Evolutionary conservation across 2,888 invertebrate genomes (phyloP).

Genomic region (Beris chalybata): DNA sequence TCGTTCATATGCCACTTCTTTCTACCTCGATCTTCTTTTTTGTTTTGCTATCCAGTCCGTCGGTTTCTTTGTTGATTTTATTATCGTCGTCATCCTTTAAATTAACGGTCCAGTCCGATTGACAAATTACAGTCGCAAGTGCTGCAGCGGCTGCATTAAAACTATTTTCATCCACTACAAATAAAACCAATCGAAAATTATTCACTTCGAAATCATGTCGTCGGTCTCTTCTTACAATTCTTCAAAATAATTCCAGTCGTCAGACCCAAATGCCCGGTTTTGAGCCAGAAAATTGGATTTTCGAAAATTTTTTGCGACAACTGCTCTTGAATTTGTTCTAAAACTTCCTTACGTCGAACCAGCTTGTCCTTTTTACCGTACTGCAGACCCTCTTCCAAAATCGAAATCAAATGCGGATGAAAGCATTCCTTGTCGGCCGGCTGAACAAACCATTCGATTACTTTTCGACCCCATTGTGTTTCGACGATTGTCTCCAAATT

Average conservation of each 20-base stretch:
- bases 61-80: constrained; percentile 35
- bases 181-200: constrained; percentile 14
- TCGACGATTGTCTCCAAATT: constrained; percentile 69
- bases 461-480: constrained; percentile 82
- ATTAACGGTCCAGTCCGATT: constrained; percentile 61
- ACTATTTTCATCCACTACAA: constrained; percentile 51
- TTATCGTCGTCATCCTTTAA: constrained; percentile 41
- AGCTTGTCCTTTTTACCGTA: constrained; percentile 74
- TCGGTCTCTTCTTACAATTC: constrained; percentile 58
- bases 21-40: constrained; percentile 21
- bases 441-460: constrained; percentile 83
- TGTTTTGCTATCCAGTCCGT: constrained; percentile 37
- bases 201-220: background rate
- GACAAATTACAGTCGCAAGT: constrained; percentile 56
- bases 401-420: constrained; percentile 76
- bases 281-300: constrained; percentile 70
- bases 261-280: constrained; percentile 66
- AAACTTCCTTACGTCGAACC: constrained; percentile 68
- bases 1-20: background rate
- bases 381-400: constrained; percentile 73
- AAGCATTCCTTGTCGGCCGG: constrained; percentile 80
- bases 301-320: constrained; percentile 61
- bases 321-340: constrained; percentile 65
- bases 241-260: constrained; percentile 72
- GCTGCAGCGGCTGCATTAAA: constrained; percentile 56